phyloP scores from a whole-genome alignment of 2,113 vertebrate species.

The Chrysemys picta region DNA sequence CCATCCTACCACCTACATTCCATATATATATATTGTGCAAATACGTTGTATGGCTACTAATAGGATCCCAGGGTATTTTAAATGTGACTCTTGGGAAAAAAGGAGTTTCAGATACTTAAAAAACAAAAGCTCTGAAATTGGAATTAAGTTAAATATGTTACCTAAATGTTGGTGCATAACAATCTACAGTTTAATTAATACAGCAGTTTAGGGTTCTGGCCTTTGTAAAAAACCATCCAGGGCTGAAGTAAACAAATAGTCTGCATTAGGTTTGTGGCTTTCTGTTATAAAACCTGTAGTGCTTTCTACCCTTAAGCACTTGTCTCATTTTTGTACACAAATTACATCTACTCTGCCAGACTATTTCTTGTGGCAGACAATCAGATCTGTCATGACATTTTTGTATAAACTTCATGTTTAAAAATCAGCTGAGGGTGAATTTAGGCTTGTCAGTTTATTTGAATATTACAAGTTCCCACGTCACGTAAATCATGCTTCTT shows the following conservation, averaged over 20 bases:
- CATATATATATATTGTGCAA: conserved; percentile 60
- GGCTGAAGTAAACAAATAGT: conserved; percentile 24
- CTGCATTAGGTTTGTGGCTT: not conserved
- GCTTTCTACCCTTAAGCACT: conserved; percentile 16
- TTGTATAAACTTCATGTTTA: conserved; percentile 43
- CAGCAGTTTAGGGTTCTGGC: not conserved
- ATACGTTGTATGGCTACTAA: conserved; percentile 49
- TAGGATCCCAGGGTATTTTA: conserved; percentile 50
- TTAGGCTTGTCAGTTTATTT: not conserved
- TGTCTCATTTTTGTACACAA: conserved; percentile 45
- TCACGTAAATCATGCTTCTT: conserved; percentile 22
- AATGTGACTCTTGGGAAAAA: conserved; percentile 49
- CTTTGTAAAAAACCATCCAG: not conserved
- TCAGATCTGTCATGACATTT: conserved; percentile 65
- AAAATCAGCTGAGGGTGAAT: conserved; percentile 53
- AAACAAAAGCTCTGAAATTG: conserved; percentile 5
- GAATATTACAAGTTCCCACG: conserved; percentile 13
- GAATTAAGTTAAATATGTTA: conserved; percentile 48
- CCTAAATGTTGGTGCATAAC: conserved; percentile 32
- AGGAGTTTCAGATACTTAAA: conserved; percentile 33
- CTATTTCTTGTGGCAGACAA: conserved; percentile 65
- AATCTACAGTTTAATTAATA: conserved; percentile 18
- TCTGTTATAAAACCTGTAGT: conserved; percentile 23
- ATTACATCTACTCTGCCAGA: conserved; percentile 68
- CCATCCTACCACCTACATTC: conserved; percentile 41